phyloP scores from a whole-genome alignment of 2,113 vertebrate genomes.

The Halichoerus grypus region DNA sequence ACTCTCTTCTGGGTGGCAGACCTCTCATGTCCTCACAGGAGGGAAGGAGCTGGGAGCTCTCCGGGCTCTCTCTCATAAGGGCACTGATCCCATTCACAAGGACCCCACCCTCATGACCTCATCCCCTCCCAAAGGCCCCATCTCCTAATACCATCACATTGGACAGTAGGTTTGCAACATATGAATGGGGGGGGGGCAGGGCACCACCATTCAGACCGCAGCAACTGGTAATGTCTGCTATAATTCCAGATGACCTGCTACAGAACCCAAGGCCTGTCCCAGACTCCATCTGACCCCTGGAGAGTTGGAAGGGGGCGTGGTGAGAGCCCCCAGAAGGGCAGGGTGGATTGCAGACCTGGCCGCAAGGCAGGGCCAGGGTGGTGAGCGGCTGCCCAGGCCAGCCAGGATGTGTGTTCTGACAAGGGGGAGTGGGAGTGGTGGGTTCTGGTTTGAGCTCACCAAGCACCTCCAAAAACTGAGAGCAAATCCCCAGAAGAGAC shows the following conservation, averaged over 20 bases:
- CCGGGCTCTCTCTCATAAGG: not conserved
- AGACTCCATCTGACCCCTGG: not conserved
- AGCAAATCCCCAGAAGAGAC: not conserved
- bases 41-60: not conserved
- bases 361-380: not conserved
- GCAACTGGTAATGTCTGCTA: not conserved
- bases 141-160: not conserved
- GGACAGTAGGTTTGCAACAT: not conserved
- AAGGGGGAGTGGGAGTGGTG: not conserved
- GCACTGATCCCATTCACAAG: not conserved
- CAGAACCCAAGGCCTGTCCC: not conserved
- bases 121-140: not conserved
- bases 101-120: not conserved
- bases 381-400: not conserved
- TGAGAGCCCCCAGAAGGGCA: not conserved
- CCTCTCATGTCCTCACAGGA: not conserved
- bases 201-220: not conserved
- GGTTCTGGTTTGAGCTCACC: constrained; percentile 5
- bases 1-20: not conserved
- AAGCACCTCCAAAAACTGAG: not conserved
- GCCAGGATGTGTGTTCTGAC: not conserved
- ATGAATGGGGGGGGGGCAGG: not conserved
- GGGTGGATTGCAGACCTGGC: not conserved
- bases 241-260: not conserved
- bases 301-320: not conserved